Conservation (phyloP, 2,888 invertebrate species). For the Digitonthophagus gazella region DNA sequence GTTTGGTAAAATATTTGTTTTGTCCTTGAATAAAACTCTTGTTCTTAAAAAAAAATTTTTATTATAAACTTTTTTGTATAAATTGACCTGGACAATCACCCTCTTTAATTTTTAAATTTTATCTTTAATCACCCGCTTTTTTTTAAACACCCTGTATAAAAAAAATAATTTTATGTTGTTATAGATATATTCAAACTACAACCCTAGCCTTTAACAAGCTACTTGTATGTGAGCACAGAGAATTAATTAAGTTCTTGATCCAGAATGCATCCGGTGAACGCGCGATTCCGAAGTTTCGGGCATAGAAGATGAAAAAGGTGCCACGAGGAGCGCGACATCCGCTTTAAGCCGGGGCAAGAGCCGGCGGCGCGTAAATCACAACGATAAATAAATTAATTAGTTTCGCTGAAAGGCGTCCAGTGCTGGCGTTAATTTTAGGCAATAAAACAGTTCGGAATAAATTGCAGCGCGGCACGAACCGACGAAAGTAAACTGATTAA, state of each 20-base stretch:
- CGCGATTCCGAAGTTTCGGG: neutral
- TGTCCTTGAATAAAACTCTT: too few species aligned
- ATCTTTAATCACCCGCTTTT: too few species aligned
- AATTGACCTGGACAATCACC: too few species aligned
- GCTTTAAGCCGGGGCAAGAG: neutral
- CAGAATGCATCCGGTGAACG: neutral
- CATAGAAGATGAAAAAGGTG: neutral
- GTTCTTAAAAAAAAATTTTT: too few species aligned
- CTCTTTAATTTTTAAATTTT: too few species aligned
- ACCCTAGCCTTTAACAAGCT: too few species aligned
- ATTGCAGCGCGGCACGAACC: conserved; percentile 11
- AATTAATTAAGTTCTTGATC: neutral
- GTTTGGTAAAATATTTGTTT: too few species aligned
- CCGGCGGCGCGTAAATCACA: conserved; percentile 10
- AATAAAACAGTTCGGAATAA: conserved; percentile 15
- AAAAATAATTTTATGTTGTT: too few species aligned
- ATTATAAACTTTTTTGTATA: too few species aligned
- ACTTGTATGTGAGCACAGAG: neutral
- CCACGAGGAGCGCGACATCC: neutral
- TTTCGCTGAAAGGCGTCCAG: conserved; percentile 17
- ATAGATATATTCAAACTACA: too few species aligned
- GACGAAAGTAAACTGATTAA: conserved; percentile 15
- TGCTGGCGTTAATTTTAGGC: conserved; percentile 12
- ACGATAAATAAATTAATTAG: conserved; percentile 17
- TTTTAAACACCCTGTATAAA: too few species aligned